Evolutionary conservation across 2,113 vertebrate genomes (phyloP).

Genomic region (Xiphophorus hellerii): DNA sequence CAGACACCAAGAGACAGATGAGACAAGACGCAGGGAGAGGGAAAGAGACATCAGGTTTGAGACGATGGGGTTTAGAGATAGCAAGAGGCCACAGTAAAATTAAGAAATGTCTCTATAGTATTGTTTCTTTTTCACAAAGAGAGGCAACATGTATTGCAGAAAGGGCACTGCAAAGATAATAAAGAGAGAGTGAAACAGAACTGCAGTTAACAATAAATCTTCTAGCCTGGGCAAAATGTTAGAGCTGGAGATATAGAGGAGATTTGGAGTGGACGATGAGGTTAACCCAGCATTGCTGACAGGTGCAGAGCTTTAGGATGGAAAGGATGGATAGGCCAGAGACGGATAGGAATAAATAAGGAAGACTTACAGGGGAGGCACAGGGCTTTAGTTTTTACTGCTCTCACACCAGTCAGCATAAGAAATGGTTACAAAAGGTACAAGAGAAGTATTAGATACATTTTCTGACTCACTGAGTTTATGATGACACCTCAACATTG

Average conservation of each 20-base stretch:
- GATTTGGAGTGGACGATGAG: conserved; percentile 13
- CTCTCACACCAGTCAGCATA: no score
- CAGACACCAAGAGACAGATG: conserved; percentile 40
- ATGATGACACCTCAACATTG: no score
- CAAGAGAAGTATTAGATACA: no score
- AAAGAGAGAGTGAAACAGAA: conserved; percentile 20
- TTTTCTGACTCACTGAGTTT: no score
- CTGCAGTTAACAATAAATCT: conserved; percentile 21
- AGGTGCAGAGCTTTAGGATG: conserved; percentile 29
- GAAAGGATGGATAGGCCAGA: background rate
- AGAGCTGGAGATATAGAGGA: conserved; percentile 11
- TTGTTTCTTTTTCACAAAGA: background rate
- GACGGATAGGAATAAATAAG: conserved; percentile 10
- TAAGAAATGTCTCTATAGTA: conserved; percentile 7
- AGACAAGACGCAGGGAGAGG: conserved; percentile 20
- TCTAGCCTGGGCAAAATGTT: conserved; percentile 18
- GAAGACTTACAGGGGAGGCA: conserved; percentile 30
- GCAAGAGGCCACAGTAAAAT: conserved; percentile 5
- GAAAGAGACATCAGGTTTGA: conserved; percentile 16
- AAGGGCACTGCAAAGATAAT: conserved; percentile 11
- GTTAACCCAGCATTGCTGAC: conserved; percentile 19
- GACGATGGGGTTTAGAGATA: conserved; percentile 11
- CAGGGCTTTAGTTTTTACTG: background rate
- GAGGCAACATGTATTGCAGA: conserved; percentile 1
- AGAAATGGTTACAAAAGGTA: no score